Evolutionary conservation across 2,888 invertebrate genomes (phyloP), one percentile per base, ranked within the genome.

Genomic region (Gymnoscelis rufifasciata): DNA sequence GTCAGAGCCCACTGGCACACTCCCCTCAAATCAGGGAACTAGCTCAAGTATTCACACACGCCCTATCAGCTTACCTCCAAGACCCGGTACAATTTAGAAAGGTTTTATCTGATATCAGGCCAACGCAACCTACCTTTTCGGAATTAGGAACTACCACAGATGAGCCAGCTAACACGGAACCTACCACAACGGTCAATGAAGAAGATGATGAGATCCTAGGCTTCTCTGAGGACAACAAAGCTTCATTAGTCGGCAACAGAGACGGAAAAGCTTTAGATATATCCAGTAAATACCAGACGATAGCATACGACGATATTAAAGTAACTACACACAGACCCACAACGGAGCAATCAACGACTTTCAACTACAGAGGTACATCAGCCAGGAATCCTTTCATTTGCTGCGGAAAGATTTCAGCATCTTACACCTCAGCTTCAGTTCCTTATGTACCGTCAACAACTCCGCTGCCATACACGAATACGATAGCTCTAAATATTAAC

Each of bases 31-130:
- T 95, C 0, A 89, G 95, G 40, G 94, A 95, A 74, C 75, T 95
- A 3, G 95, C 95, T 0, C 93, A 94, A 76, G 94, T 95, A 2
- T 96, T 96, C 62, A 95, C 95, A 0, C 92, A 94, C 64, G 95
- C 95, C 0, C 76, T 96, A 10, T 93, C 94, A 1, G 94, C 94
- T 0, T 96, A 95, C 59, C 83, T 96, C 3, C 93, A 95, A 74
- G 93, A 95, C 73, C 95, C 95, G 0, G 92, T 92, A n/a, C 92
- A 92, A 41, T 95, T 95, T 62, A 91, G 93, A 56, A 92, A 92
- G 65, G 93, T 93, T 12, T 74, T 96, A 12, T 92, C 93, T 5
- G 92, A 94, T 56, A 93, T 94, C 1, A 88, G 95, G 64, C 95
- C 95, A 0, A 95, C 94, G 0, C 94, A 94, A 60, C 94, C 94